Evolutionary conservation across 2,888 invertebrate genomes (phyloP).

Genomic region (Venusia cambrica): DNA sequence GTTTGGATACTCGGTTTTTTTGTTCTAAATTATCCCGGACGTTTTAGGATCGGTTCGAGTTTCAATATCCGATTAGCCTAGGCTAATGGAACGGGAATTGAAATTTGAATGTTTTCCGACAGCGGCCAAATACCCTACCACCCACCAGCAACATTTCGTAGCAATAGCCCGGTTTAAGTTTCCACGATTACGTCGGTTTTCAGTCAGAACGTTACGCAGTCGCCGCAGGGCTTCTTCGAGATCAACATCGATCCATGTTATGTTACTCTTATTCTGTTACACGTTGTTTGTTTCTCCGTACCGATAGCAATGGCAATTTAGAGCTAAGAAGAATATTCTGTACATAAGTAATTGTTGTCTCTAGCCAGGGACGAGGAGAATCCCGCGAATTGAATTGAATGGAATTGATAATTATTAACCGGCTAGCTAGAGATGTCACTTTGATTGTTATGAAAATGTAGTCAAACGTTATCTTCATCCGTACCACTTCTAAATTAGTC

Average conservation of each 20-base stretch:
- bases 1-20: conserved; percentile 54
- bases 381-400: conserved; percentile 47
- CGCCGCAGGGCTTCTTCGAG: conserved; percentile 76
- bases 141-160: conserved; percentile 51
- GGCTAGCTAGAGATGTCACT: conserved; percentile 24
- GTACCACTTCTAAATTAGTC: conserved; percentile 23
- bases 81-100: conserved; percentile 14
- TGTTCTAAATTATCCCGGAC: conserved; percentile 53
- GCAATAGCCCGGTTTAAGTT: conserved; percentile 74
- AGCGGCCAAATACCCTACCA: conserved; percentile 39
- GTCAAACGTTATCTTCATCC: conserved; percentile 26
- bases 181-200: conserved; percentile 57
- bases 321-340: conserved; percentile 48
- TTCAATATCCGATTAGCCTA: conserved; percentile 9
- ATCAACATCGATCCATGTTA: conserved; percentile 73
- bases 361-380: conserved; percentile 16
- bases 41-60: conserved; percentile 25
- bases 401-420: conserved; percentile 53
- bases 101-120: conserved; percentile 19
- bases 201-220: conserved; percentile 64
- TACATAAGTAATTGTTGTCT: conserved; percentile 29
- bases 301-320: conserved; percentile 54
- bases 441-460: conserved; percentile 27
- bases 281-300: conserved; percentile 70
- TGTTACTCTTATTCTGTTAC: conserved; percentile 71